A percentile compares a stretch with the other conserved stretches of the same genome.
Conservation (phyloP, 2,113 vertebrate species). For the Brienomyrus longianalis region DNA sequence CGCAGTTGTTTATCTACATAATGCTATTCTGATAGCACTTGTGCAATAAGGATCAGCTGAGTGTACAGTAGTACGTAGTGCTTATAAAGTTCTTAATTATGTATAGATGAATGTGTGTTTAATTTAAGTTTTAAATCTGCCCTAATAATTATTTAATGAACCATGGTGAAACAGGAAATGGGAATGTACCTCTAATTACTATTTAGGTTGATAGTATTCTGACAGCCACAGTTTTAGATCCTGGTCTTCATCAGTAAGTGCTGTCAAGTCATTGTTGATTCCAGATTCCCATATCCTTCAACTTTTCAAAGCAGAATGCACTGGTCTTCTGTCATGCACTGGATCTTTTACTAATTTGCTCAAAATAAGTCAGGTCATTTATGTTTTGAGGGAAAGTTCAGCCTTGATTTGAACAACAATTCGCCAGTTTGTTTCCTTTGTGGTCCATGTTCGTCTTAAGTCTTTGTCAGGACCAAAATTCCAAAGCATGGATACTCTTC, state of each 20-base stretch:
- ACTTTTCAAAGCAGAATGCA: neutral
- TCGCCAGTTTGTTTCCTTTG: neutral
- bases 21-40: neutral
- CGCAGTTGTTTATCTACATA: neutral
- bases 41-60: too few relatives aligned
- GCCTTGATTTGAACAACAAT: neutral
- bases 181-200: constrained; percentile 6
- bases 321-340: neutral
- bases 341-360: neutral
- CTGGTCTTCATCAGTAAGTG: neutral
- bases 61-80: neutral
- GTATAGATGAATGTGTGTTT: neutral
- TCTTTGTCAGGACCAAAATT: neutral
- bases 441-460: neutral
- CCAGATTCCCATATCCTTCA: neutral
- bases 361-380: neutral
- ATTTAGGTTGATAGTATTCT: neutral
- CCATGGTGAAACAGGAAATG: neutral
- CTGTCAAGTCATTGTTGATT: neutral
- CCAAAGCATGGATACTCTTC: neutral
- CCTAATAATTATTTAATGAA: neutral
- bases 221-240: neutral
- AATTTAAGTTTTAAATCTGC: neutral
- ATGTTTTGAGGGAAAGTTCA: neutral
- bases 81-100: neutral